Evolutionary conservation across 2,888 invertebrate species (phyloP), one percentile per base, ranked within the genome.

Genomic region (Hemaris fuciformis): DNA sequence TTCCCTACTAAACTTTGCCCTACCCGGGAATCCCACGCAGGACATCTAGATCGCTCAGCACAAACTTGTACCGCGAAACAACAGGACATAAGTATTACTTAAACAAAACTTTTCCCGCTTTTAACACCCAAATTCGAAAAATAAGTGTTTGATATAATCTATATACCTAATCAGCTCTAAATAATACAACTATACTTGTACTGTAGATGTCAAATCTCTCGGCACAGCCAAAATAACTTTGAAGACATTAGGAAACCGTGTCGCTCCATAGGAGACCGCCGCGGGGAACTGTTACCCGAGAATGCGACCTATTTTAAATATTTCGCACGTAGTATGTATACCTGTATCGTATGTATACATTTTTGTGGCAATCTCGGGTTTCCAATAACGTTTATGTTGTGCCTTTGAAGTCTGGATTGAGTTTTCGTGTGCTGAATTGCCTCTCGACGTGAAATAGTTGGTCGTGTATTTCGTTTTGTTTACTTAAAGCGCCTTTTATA

Each of bases 281-380:
- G 69, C 80, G 64, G 82, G 82, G 78, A 72, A 77, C 72, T 62
- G 78, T 69, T 77, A 78, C 75, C 72, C 74, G 83, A 77, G 65
- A 73, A 69, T 66, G 46, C 74, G 81, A 81, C 80, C 83, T 77
- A 83, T 83, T 87, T 87, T 76, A 81, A 79, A 82, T 76, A 79
- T 79, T 69, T 15, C 18, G 6, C 27, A 48, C 48, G 48, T 31
- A 53, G 18, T 15, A 3, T 18, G 18, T 31, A 7, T 45, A 8
- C 78, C 63, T 64, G 62, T 57, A 66, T 66, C 57, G 61, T 67
- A 73, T 78, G 76, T 73, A 72, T 74, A 79, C 70, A 76, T 83
- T 81, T 84, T 77, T 74, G 69, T 71, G 73, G 73, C 71, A 73
- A 78, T 76, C 79, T 79, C 77, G 72, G 76, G 81, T 85, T 81